A percentile compares a stretch with the other conserved stretches of the same genome.
Conservation (phyloP, 2,113 vertebrate genomes). For the Peromyscus maniculatus region DNA sequence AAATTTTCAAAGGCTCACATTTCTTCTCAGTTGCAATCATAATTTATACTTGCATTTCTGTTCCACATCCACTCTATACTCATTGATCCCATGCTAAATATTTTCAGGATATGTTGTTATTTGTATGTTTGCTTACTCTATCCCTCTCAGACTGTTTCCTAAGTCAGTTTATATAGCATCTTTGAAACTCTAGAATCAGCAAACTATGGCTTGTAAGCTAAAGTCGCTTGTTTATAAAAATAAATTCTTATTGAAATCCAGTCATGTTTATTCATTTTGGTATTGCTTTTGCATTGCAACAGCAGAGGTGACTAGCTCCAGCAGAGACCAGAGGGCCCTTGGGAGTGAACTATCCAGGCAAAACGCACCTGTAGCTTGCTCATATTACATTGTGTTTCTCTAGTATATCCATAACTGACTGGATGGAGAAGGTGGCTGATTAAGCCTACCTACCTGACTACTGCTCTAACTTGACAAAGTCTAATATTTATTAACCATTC, state of each 20-base stretch:
- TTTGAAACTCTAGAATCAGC: neutral
- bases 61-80: neutral
- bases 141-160: neutral
- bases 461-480: neutral
- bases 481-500: slow-evolving; percentile 42
- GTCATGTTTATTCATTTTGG: slow-evolving; percentile 26
- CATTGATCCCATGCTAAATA: neutral
- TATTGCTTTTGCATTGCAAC: slow-evolving; percentile 30
- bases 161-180: neutral
- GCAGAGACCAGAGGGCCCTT: neutral
- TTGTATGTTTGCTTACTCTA: slow-evolving; percentile 7
- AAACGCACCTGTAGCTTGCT: neutral
- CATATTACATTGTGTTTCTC: neutral
- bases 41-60: slow-evolving; percentile 32
- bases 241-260: slow-evolving; percentile 47
- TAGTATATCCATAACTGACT: neutral
- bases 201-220: neutral
- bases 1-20: slow-evolving; percentile 36
- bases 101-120: slow-evolving; percentile 49
- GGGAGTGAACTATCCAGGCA: neutral
- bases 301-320: slow-evolving; percentile 23
- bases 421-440: neutral
- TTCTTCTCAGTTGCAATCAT: slow-evolving; percentile 18
- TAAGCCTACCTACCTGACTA: neutral
- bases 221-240: slow-evolving; percentile 36